Conservation (phyloP, 2,888 invertebrate species). For the Labia minor region DNA sequence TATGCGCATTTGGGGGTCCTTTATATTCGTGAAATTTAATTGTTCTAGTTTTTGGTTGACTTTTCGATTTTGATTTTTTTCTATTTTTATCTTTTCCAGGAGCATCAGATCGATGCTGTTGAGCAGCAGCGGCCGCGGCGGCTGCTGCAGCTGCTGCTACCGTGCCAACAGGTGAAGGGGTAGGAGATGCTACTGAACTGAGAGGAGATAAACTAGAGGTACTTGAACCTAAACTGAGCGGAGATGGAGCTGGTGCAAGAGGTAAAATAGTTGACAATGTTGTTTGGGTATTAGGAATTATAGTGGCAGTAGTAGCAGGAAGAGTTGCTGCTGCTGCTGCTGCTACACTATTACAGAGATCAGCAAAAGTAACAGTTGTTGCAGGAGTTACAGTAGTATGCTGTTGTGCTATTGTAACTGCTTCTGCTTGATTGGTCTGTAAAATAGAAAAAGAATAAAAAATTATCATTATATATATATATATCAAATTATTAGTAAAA, state of each 20-base stretch:
- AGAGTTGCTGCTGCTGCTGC: slow-evolving; percentile 28
- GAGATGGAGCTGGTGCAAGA: slow-evolving; percentile 40
- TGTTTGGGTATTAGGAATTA: slow-evolving; percentile 28
- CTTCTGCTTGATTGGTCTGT: slow-evolving; percentile 29
- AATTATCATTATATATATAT: neutral
- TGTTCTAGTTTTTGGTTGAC: slow-evolving; percentile 67
- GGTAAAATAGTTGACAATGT: slow-evolving; percentile 38
- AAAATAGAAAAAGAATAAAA: neutral
- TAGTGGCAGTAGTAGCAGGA: slow-evolving; percentile 24
- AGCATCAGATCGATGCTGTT: slow-evolving; percentile 50
- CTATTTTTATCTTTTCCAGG: slow-evolving; percentile 57
- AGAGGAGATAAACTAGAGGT: slow-evolving; percentile 57
- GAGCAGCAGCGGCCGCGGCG: slow-evolving; percentile 32
- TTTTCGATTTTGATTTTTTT: slow-evolving; percentile 73
- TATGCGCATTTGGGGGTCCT: slow-evolving; percentile 83
- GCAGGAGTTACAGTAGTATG: slow-evolving; percentile 38
- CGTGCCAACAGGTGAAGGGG: slow-evolving; percentile 31
- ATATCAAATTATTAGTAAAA: too few species aligned
- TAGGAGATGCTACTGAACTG: slow-evolving; percentile 44
- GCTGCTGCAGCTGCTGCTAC: slow-evolving; percentile 32
- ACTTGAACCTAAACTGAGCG: slow-evolving; percentile 47
- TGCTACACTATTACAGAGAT: slow-evolving; percentile 48
- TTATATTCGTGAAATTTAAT: slow-evolving; percentile 97
- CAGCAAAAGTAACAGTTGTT: slow-evolving; percentile 43
- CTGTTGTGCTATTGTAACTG: slow-evolving; percentile 32